Evolutionary conservation across 2,113 vertebrate species (phyloP).

Genomic region (Podilymbus podiceps): DNA sequence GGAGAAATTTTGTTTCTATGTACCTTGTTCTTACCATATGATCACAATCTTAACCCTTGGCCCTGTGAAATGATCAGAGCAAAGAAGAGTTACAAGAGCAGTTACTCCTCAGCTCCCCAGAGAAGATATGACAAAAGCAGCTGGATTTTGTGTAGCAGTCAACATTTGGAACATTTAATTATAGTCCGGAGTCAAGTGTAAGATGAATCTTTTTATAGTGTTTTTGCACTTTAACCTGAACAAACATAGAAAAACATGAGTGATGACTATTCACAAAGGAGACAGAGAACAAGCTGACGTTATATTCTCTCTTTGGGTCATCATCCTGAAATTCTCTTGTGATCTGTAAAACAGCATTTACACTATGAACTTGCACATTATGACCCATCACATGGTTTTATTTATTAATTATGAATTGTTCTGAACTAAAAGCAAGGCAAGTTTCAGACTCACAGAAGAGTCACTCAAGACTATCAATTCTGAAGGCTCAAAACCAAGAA

Average conservation of each 20-base stretch:
- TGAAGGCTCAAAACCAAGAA: not conserved
- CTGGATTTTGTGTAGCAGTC: not conserved
- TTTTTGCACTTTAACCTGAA: not conserved
- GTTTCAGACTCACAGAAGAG: not conserved
- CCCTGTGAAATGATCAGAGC: not conserved
- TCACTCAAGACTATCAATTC: not conserved
- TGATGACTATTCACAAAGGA: not conserved
- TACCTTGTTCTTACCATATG: not conserved
- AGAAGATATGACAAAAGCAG: not conserved
- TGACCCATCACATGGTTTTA: not conserved
- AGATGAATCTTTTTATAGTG: not conserved
- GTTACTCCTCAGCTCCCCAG: not conserved
- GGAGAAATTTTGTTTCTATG: not conserved
- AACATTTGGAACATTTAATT: not conserved
- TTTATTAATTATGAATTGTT: not conserved
- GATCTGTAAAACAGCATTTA: not conserved
- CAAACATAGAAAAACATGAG: not conserved
- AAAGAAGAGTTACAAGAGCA: not conserved
- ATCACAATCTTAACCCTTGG: not conserved
- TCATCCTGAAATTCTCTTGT: not conserved
- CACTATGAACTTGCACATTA: not conserved
- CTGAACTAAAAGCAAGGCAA: not conserved
- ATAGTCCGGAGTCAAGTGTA: not conserved
- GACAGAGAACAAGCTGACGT: not conserved
- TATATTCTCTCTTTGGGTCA: not conserved